These are phyloP conservation scores for Montipora foliosa DNA, from an alignment of 64 coral and sea anemone species.

Conservation along the genomic window DNA sequence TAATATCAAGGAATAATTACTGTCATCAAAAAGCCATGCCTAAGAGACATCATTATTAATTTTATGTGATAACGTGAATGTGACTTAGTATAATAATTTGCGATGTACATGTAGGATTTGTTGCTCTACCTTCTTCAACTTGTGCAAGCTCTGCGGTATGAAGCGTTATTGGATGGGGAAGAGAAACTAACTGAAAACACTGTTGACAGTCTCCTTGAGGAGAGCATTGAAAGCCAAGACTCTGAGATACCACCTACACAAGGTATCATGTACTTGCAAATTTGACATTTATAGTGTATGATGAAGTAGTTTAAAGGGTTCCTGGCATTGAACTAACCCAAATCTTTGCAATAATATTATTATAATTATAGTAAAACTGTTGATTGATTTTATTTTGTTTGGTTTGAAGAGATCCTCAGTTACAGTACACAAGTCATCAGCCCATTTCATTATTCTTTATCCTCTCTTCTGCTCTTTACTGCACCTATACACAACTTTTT, in stretches of 20 bases:
- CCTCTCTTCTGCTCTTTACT: not conserved
- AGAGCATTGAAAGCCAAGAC: constrained; percentile 1
- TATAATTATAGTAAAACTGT: too few species aligned
- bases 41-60: not conserved
- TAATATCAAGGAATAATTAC: not conserved
- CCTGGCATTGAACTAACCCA: too few species aligned
- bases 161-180: constrained; percentile 67
- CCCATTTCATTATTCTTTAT: not conserved
- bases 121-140: constrained; percentile 96
- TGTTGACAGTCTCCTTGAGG: constrained; percentile 34
- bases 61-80: not conserved
- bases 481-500: not conserved
- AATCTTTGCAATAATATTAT: not conserved
- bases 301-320: too few species aligned
- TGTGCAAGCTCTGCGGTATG: constrained; percentile 97
- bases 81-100: not conserved
- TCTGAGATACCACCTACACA: constrained; percentile 20
- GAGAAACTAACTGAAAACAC: constrained; percentile 59
- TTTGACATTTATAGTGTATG: too few species aligned
- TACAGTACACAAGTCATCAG: too few species aligned
- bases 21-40: not conserved
- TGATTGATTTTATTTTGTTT: too few species aligned
- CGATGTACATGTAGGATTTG: constrained; percentile 60
- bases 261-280: not conserved
- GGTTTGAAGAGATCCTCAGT: too few species aligned